Conservation (phyloP, 23 tunicate genomes). For the Styela clava region DNA sequence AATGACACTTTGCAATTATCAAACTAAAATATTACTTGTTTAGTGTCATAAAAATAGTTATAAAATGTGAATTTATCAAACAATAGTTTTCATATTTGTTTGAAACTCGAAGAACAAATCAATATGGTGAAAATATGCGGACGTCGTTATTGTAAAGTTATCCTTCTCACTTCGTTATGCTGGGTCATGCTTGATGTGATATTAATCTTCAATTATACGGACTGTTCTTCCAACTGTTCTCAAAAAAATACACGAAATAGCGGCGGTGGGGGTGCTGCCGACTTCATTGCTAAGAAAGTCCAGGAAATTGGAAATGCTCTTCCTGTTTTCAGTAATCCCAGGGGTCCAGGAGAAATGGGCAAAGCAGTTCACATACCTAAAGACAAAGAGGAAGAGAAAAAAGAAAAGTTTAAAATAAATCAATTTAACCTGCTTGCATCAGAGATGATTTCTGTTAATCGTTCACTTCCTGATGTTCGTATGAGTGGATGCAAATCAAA, state of each 20-base stretch:
- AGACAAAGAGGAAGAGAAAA: conserved; percentile 74
- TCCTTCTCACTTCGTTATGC: conserved; percentile 7
- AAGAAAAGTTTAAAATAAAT: conserved; percentile 90
- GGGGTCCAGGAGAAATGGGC: conserved; percentile 99
- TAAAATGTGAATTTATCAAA: no score
- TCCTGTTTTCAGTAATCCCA: conserved; percentile 32
- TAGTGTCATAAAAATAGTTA: no score
- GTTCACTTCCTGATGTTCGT: conserved; percentile 88
- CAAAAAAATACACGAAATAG: conserved; percentile 20
- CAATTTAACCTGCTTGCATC: conserved; percentile 95
- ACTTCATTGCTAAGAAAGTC: conserved; percentile 55
- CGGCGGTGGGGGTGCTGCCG: conserved; percentile 39
- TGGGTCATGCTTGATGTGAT: conserved; percentile 72
- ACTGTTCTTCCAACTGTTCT: conserved; percentile 47
- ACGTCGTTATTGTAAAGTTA: conserved; percentile 16
- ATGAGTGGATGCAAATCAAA: conserved; percentile 60
- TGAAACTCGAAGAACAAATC: no score
- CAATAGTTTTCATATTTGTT: no score
- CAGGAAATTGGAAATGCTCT: conserved; percentile 69
- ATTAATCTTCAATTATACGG: conserved; percentile 45
- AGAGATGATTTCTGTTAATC: conserved; percentile 95
- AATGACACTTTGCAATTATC: no score
- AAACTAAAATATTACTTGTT: no score
- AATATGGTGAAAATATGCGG: conserved; percentile 25
- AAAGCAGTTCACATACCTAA: conserved; percentile 87